Evolutionary conservation across 2,888 invertebrate genomes (phyloP), one percentile per base, ranked within the genome.

Genomic region (Galerucella calmariensis): DNA sequence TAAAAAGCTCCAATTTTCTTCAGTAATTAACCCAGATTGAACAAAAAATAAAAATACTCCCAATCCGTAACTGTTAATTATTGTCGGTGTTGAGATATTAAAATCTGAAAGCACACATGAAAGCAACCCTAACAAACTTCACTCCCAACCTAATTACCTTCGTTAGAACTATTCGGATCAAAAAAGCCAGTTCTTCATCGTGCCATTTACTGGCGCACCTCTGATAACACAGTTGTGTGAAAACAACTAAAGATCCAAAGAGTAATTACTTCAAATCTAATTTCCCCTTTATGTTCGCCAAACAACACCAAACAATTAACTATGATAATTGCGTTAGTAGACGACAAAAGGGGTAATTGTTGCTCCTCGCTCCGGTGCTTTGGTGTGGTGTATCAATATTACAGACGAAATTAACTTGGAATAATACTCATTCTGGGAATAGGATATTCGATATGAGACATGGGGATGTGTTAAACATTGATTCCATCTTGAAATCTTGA

Each of bases 351-450:
- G 63, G 67, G 67, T 67, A 67, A 67, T 67, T 67, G 67, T 67
- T 53, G 20, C 8, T 67, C 56, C 35, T 56, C 51, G 67, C 67
- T 20, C 27, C 41, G 35, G 16, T 11, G 67, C 67, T 67, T 67
- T 67, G 67, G 56, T 67, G 67, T 56, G 67, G 67, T 44, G 63
- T 56, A 56, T 67, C 67, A 56, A 67, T 67, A 67, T 56, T 67
- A 67, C 67, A 67, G 56, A 41, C 41, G 24, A 53, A 48, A 67
- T 67, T 67, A 67, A 67, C 53, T 56, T 56, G 41, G 53, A 41
- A 67, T 65, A 65, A 65, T 56, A 56, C 16, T 56, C 53, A 67
- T 67, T 67, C 58, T 16, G 46, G n/a, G 11, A 41, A 16, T n/a
- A 56, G 56, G 56, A 53, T 14, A 35, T 67, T 27, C 6, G 44